phyloP scores from a whole-genome alignment of 2,113 vertebrate genomes.

The Vimba vimba region DNA sequence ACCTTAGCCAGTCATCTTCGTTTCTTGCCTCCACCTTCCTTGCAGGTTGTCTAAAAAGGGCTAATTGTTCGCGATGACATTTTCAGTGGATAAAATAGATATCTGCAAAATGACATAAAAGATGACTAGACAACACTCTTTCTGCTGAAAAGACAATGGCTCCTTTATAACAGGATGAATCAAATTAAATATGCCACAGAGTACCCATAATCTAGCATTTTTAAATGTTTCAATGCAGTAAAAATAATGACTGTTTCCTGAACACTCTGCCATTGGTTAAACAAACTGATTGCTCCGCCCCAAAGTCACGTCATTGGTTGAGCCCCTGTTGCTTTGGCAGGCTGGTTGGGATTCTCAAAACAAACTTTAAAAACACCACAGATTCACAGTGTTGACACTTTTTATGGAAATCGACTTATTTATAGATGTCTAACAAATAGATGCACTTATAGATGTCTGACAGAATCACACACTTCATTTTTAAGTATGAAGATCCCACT shows the following conservation, averaged over 20 bases:
- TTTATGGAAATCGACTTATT: neutral
- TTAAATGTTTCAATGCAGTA: neutral
- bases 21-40: constrained; percentile 53
- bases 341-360: neutral
- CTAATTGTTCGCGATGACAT: constrained; percentile 1
- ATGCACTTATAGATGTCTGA: neutral
- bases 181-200: neutral
- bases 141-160: neutral
- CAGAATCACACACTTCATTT: neutral
- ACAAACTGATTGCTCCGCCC: too few relatives aligned
- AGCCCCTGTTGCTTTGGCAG: neutral
- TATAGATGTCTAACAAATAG: neutral
- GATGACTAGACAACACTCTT: constrained; percentile 8
- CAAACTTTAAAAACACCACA: too few relatives aligned
- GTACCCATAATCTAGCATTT: neutral
- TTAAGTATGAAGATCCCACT: too few relatives aligned
- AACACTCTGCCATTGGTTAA: neutral
- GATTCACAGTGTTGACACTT: neutral
- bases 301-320: neutral
- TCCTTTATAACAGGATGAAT: neutral
- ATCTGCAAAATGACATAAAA: constrained; percentile 25
- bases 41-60: neutral
- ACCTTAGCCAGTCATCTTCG: constrained; percentile 56
- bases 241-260: too few relatives aligned
- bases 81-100: constrained; percentile 16